phyloP scores from a whole-genome alignment of 2,888 invertebrate species.

The Pseudeuparius sepicola region DNA sequence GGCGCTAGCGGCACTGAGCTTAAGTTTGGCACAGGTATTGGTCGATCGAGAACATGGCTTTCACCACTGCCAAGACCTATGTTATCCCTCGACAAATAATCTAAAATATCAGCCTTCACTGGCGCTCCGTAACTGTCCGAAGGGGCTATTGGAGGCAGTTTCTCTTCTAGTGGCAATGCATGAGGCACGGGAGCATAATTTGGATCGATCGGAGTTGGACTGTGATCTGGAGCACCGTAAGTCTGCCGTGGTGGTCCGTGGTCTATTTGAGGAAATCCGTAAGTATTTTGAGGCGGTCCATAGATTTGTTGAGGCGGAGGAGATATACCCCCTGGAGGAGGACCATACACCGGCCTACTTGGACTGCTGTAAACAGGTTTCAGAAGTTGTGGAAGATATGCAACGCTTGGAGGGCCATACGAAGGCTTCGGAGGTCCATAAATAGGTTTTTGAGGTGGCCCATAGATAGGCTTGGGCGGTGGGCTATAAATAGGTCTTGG shows the following conservation, averaged over 20 bases:
- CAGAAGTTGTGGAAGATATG: constrained; percentile 19
- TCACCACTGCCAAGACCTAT: constrained; percentile 26
- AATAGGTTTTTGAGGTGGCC: constrained; percentile 16
- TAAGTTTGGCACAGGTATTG: constrained; percentile 53
- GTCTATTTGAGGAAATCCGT: neutral
- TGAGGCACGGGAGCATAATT: no score
- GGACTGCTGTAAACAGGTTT: constrained; percentile 19
- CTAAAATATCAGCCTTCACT: constrained; percentile 33
- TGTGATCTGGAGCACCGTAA: constrained; percentile 5
- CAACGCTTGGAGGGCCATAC: constrained; percentile 22
- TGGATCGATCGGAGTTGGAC: constrained; percentile 10
- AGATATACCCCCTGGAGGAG: constrained; percentile 17
- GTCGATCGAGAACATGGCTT: constrained; percentile 16
- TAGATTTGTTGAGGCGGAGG: constrained; percentile 16
- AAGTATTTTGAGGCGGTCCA: no score
- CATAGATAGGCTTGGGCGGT: no score
- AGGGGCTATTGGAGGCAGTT: constrained; percentile 28
- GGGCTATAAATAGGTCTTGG: constrained; percentile 20
- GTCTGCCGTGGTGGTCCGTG: constrained; percentile 7
- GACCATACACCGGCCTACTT: constrained; percentile 13
- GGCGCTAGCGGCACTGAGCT: constrained; percentile 39
- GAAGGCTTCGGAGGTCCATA: constrained; percentile 28
- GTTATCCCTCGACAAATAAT: constrained; percentile 21
- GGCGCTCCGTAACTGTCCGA: constrained; percentile 37
- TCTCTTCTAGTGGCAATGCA: no score